Conservation (phyloP, 1,140 invertebrate genomes). For the Pseudoatta argentina region DNA sequence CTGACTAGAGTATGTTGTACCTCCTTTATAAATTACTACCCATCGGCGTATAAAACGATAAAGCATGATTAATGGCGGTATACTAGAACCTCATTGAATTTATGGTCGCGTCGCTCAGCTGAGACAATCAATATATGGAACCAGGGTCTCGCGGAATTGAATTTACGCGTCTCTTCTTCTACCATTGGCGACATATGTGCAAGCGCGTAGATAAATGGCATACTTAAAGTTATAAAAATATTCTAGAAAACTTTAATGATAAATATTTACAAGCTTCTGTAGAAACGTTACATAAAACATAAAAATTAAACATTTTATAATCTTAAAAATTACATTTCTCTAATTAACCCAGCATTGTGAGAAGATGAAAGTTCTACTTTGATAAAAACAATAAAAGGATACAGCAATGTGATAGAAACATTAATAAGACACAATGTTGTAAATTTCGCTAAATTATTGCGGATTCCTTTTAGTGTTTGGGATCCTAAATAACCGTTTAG, state of each 20-base stretch:
- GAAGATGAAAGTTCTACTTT: not conserved
- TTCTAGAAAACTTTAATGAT: not conserved
- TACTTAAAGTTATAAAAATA: not conserved
- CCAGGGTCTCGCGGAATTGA: conserved; percentile 45
- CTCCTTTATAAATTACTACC: conserved; percentile 64
- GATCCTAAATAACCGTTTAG: conserved; percentile 12
- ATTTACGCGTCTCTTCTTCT: conserved; percentile 36
- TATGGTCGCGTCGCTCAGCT: conserved; percentile 51
- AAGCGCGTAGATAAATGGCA: conserved; percentile 4
- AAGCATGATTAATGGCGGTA: conserved; percentile 61
- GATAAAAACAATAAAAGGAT: not conserved
- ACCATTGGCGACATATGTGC: conserved; percentile 41
- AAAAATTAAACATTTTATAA: not conserved
- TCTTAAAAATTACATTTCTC: not conserved
- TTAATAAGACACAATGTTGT: not conserved
- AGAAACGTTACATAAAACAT: not conserved
- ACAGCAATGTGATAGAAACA: not conserved
- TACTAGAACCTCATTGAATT: conserved; percentile 61
- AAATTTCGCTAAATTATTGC: not conserved
- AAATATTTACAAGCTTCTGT: not conserved
- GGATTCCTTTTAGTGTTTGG: not conserved
- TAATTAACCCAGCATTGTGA: not conserved
- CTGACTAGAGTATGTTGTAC: conserved; percentile 64
- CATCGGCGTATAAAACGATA: conserved; percentile 62
- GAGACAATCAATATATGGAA: conserved; percentile 59